Evolutionary conservation across 2,797 vertebrate species (phyloP), one percentile per base, ranked within the genome.

Genomic region (Myotis findleyi): DNA sequence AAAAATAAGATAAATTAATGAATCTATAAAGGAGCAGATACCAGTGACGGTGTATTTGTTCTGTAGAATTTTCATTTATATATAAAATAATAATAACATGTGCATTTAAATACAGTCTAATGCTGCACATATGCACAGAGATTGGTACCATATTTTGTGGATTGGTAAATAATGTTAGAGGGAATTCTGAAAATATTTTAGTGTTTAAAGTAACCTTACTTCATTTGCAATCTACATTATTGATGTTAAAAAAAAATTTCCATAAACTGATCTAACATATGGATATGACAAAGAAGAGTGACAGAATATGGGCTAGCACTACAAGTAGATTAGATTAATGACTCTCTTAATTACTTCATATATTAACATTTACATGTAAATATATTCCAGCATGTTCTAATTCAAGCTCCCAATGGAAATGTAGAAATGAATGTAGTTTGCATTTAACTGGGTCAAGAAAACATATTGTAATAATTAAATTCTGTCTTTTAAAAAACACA

Each of bases 381-480:
- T 89, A 83, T 76, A 79, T 91, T 86, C 36, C 41, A 77, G 27
- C 36, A 62, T 87, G 72, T 92, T 93, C 41, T 89, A 83, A 88
- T 89, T 91, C 57, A 94, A 25, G 55, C 11, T 73, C 30, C 68
- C 7, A 77, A 36, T 20, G 41, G 49, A 88, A 91, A 89, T 77
- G 8, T 94, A 64, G 80, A 93, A 93, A 47, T 91, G 51, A 88
- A 71, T 86, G 6, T 76, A 91, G 69, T 83, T 95, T 94, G n/a
- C 64, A 36, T 87, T 91, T 85, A 88, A 76, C 80, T 55, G 57
- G 62, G 38, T 73, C 87, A 36, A 89, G 62, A 92, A 91, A 93
- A 87, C 55, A 84, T 68, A 95, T 36, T 80, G 13, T 95, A 76
- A 69, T 94, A 90, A 91, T 95, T 94, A 85, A 92, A 55, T 77